Evolutionary conservation across 2,113 vertebrate genomes (phyloP).

Genomic region (Philantomba maxwellii): DNA sequence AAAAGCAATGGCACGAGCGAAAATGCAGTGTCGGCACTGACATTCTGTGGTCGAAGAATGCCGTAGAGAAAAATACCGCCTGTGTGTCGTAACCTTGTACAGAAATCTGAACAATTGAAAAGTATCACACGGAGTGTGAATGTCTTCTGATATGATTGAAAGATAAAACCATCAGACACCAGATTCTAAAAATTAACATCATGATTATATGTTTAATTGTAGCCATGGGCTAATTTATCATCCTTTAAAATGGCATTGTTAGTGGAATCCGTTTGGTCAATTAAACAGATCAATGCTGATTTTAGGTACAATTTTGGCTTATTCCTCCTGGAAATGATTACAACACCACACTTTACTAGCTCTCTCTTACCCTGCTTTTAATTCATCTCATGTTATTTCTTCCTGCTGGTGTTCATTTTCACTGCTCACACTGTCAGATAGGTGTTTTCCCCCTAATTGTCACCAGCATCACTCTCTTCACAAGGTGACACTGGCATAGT

Average conservation of each 20-base stretch:
- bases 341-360: neutral
- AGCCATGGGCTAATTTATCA: neutral
- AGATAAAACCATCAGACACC: neutral
- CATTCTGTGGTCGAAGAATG: neutral
- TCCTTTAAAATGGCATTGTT: neutral
- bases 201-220: neutral
- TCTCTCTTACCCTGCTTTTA: neutral
- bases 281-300: neutral
- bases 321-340: neutral
- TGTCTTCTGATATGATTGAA: neutral
- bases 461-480: neutral
- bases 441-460: neutral
- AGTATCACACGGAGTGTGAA: neutral
- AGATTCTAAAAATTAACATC: neutral
- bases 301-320: neutral
- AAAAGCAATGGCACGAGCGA: neutral
- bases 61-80: neutral
- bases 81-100: neutral
- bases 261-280: neutral
- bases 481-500: neutral
- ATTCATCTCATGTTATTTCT: neutral
- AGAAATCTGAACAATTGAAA: neutral
- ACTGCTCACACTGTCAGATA: neutral
- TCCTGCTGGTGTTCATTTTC: constrained; percentile 24
- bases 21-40: neutral